Evolutionary conservation across 2,113 vertebrate species (phyloP).

Genomic region (Panurus biarmicus): DNA sequence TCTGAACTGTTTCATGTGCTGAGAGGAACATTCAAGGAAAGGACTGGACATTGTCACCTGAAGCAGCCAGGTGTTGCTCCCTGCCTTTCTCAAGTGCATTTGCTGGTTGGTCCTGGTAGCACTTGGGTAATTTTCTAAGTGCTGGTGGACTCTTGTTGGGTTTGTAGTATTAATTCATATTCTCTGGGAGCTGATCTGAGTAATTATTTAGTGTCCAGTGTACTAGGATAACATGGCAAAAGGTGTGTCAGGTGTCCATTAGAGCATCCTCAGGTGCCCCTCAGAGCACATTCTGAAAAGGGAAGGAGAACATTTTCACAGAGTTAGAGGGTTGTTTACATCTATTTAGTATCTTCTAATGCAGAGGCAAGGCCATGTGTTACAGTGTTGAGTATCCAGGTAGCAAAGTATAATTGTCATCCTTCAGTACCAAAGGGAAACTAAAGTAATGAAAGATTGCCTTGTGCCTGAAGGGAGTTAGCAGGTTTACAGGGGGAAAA

Average conservation of each 20-base stretch:
- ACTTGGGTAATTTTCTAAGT: not conserved
- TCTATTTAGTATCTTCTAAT: not conserved
- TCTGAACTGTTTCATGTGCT: not conserved
- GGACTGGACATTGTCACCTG: not conserved
- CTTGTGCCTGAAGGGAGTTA: not conserved
- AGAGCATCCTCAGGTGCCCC: not conserved
- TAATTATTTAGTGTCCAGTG: not conserved
- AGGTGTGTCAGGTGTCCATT: not conserved
- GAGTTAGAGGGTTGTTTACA: not conserved
- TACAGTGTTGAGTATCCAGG: not conserved
- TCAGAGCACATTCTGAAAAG: not conserved
- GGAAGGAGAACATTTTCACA: not conserved
- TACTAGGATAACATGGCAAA: not conserved
- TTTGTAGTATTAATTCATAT: not conserved
- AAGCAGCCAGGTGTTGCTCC: not conserved
- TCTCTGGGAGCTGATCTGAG: not conserved
- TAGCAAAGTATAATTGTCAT: not conserved
- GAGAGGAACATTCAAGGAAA: not conserved
- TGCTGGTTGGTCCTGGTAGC: not conserved
- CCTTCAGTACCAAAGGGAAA: not conserved
- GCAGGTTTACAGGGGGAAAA: not conserved
- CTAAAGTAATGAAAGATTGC: not conserved
- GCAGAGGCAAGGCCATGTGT: not conserved
- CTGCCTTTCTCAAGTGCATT: not conserved
- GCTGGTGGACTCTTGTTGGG: not conserved